phyloP scores from a whole-genome alignment of 2,888 invertebrate genomes.

The Xanthia icteritia region DNA sequence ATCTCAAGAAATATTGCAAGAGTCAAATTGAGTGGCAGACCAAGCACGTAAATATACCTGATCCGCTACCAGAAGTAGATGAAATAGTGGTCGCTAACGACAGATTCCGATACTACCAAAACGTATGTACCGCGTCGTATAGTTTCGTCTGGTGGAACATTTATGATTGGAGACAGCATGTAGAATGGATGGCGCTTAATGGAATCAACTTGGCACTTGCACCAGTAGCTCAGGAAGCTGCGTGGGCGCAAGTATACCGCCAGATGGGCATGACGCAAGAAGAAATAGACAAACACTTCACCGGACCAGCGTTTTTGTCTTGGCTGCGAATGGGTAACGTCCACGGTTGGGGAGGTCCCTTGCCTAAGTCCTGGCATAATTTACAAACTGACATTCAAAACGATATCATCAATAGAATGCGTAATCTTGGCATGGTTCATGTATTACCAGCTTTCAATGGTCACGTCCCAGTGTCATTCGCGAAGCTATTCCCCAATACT shows the following conservation, averaged over 20 bases:
- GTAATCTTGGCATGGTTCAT: constrained; percentile 95
- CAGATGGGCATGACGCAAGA: constrained; percentile 93
- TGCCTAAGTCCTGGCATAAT: constrained; percentile 93
- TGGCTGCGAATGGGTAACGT: constrained; percentile 99
- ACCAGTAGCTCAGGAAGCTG: constrained; percentile 96
- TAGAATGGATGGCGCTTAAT: constrained; percentile 99
- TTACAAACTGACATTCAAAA: constrained; percentile 93
- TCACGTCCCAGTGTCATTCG: constrained; percentile 95
- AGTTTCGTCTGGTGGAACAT: constrained; percentile 97
- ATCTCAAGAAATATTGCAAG: constrained; percentile 95
- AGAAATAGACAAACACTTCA: constrained; percentile 95
- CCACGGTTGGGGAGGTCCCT: constrained; percentile 96
- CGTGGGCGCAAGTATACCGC: constrained; percentile 95
- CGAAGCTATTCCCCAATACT: constrained; percentile 92
- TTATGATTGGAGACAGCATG: constrained; percentile 95
- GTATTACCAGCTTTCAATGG: constrained; percentile 98
- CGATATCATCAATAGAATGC: constrained; percentile 93
- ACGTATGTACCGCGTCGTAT: constrained; percentile 96
- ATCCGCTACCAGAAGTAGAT: constrained; percentile 89
- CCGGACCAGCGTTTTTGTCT: constrained; percentile 98
- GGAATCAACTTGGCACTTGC: constrained; percentile 97
- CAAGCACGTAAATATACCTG: constrained; percentile 91
- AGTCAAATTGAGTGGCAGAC: constrained; percentile 97
- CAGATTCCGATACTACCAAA: constrained; percentile 97
- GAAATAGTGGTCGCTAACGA: constrained; percentile 92